These are phyloP conservation scores for Python bivittatus DNA, from an alignment of 2,113 vertebrate species.

Conservation along the genomic window DNA sequence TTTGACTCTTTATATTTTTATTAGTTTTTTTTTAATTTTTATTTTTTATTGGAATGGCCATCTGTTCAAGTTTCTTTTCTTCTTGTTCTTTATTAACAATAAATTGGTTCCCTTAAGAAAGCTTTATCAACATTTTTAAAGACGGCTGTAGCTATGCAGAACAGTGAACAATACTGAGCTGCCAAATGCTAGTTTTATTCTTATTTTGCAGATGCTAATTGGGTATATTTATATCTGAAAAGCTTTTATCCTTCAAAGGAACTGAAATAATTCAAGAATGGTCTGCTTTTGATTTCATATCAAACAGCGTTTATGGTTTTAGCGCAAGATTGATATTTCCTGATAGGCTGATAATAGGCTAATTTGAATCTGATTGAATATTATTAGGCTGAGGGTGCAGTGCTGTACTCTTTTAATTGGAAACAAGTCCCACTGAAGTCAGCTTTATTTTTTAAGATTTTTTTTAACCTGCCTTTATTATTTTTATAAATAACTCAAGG, in stretches of 20 bases:
- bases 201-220: conserved; percentile 2
- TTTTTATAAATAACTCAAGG: too few species aligned
- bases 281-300: not conserved
- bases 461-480: too few species aligned
- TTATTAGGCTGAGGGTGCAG: not conserved
- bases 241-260: not conserved
- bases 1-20: not conserved
- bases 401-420: not conserved
- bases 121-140: not conserved
- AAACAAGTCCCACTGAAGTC: not conserved
- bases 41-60: not conserved
- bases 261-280: not conserved
- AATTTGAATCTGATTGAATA: not conserved
- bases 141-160: not conserved
- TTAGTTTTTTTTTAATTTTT: not conserved
- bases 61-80: not conserved
- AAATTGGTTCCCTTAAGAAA: not conserved
- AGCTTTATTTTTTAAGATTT: too few species aligned
- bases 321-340: conserved; percentile 10
- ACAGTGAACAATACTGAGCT: not conserved
- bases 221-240: not conserved
- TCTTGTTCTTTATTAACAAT: not conserved
- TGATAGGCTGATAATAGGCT: not conserved
- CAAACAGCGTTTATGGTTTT: not conserved
- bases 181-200: not conserved